Evolutionary conservation across 2,888 invertebrate genomes (phyloP).

Genomic region (Zonitis immaculata): DNA sequence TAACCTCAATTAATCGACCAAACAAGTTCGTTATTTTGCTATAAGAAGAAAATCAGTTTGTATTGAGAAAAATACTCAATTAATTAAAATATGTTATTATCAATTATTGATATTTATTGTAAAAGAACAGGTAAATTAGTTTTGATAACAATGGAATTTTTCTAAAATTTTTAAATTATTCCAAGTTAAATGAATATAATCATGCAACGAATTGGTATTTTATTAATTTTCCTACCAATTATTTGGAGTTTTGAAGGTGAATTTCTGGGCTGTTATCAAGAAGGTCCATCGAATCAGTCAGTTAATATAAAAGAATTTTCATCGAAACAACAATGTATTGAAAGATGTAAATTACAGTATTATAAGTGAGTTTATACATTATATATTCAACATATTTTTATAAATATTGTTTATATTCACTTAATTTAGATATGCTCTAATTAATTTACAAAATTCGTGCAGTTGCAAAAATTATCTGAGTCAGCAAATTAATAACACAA

Average conservation of each 20-base stretch:
- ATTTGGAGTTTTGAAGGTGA: background rate
- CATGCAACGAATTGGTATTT: background rate
- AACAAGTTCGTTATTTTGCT: too few relatives aligned
- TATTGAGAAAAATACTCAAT: too few relatives aligned
- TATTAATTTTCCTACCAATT: background rate
- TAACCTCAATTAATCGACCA: too few relatives aligned
- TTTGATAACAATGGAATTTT: too few relatives aligned
- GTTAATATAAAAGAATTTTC: constrained; percentile 10
- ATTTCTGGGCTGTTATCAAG: background rate
- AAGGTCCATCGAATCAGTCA: constrained; percentile 44
- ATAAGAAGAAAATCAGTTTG: too few relatives aligned
- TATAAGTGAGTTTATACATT: constrained; percentile 8
- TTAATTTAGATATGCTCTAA: constrained; percentile 35
- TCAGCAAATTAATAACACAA: constrained; percentile 30
- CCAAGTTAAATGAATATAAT: too few relatives aligned
- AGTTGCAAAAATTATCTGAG: constrained; percentile 39
- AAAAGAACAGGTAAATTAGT: too few relatives aligned
- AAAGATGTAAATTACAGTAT: constrained; percentile 8
- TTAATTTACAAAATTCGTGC: constrained; percentile 31
- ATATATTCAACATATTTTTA: background rate
- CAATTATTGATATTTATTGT: too few relatives aligned
- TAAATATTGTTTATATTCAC: background rate
- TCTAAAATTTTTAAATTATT: too few relatives aligned
- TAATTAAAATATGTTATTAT: too few relatives aligned
- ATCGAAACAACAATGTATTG: constrained; percentile 7